Conservation (phyloP, 2,888 invertebrate species). For the Anagyrus pseudococci region DNA sequence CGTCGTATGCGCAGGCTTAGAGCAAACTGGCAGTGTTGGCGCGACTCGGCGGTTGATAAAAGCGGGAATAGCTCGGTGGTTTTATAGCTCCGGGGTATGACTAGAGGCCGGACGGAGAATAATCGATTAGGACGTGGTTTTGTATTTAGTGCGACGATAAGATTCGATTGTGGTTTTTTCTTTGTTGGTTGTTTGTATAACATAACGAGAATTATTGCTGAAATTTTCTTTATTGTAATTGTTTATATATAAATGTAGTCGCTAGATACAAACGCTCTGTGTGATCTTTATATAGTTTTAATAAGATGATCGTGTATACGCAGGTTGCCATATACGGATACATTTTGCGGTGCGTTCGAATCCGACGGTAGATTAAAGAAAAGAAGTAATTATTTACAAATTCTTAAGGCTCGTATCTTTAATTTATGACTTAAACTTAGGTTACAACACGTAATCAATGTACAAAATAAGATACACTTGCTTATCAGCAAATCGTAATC, state of each 20-base stretch:
- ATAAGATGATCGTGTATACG: background rate
- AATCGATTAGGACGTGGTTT: no score
- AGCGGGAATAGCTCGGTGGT: no score
- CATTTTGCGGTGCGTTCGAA: background rate
- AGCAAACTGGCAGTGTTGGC: no score
- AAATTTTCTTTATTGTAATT: background rate
- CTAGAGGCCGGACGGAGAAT: no score
- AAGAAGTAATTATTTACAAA: constrained; percentile 28
- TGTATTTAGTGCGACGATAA: no score
- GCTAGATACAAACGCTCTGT: background rate
- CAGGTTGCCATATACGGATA: background rate
- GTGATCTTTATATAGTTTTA: background rate
- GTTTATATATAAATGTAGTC: background rate
- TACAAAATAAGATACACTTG: constrained; percentile 19
- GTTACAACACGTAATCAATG: constrained; percentile 18
- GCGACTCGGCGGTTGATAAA: no score
- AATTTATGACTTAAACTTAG: constrained; percentile 20
- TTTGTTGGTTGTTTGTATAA: background rate
- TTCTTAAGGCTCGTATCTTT: constrained; percentile 10
- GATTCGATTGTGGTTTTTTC: no score
- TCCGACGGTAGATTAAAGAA: background rate
- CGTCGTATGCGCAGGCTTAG: no score
- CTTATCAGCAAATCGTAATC: background rate
- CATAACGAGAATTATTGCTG: background rate
- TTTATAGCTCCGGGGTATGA: no score